A percentile compares a stretch with the other conserved stretches of the same genome.
phyloP scores from a whole-genome alignment of 2,888 invertebrate genomes.

The Himalopsyche japonica region DNA sequence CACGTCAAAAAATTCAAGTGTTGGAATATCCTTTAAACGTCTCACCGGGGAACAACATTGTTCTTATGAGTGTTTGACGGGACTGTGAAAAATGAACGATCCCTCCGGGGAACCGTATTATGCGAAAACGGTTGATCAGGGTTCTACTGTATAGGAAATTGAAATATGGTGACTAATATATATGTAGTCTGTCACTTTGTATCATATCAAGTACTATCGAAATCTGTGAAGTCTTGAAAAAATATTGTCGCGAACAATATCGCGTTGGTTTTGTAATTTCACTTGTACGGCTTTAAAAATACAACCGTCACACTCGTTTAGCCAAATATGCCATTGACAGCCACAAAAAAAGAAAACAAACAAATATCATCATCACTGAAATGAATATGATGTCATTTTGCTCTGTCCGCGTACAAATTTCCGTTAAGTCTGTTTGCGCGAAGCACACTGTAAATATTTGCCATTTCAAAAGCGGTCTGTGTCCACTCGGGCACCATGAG shows the following conservation, averaged over 20 bases:
- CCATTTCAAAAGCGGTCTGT: neutral
- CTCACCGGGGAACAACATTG: too few species aligned
- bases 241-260: neutral
- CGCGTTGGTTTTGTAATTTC: neutral
- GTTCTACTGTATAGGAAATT: too few species aligned
- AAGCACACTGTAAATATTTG: neutral
- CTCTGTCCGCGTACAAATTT: neutral
- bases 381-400: neutral
- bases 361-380: neutral
- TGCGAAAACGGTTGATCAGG: too few species aligned
- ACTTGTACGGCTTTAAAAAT: neutral
- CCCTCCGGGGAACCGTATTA: too few species aligned
- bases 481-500: neutral
- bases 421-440: neutral
- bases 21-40: too few species aligned
- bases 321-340: neutral
- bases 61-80: too few species aligned
- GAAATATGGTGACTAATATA: too few species aligned
- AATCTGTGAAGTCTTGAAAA: too few species aligned
- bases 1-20: too few species aligned
- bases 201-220: too few species aligned
- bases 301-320: neutral
- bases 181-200: too few species aligned
- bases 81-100: too few species aligned
- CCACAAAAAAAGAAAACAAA: neutral